A percentile compares a stretch with the other conserved stretches of the same genome.
phyloP scores from a whole-genome alignment of 2,797 vertebrate species.

The Pyrocephalus nanus region DNA sequence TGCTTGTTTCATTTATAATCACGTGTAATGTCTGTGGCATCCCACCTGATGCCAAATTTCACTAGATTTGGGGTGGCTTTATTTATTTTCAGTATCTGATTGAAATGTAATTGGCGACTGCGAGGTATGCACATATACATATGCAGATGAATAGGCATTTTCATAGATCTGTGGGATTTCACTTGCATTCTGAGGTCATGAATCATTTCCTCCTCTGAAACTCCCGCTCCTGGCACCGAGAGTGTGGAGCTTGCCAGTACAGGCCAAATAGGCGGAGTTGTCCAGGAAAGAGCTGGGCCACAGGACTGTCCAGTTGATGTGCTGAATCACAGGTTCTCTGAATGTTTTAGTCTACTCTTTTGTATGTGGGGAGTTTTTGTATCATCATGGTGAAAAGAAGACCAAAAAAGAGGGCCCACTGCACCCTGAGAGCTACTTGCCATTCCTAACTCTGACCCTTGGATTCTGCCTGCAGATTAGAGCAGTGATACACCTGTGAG shows the following conservation, averaged over 20 bases:
- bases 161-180: slow-evolving; percentile 30
- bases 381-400: neutral
- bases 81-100: neutral
- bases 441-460: neutral
- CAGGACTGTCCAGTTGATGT: neutral
- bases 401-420: neutral
- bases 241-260: slow-evolving; percentile 2
- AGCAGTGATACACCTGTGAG: neutral
- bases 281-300: neutral
- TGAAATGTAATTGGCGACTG: neutral
- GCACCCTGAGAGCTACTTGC: neutral
- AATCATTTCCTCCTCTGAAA: slow-evolving; percentile 49
- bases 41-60: neutral
- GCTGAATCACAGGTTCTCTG: neutral
- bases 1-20: neutral
- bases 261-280: neutral
- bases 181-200: slow-evolving; percentile 14
- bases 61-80: neutral
- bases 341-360: neutral
- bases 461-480: neutral
- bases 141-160: neutral
- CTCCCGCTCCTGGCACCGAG: neutral
- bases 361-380: neutral
- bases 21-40: neutral
- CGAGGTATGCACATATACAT: neutral